Conservation (phyloP, 2,888 invertebrate genomes). For the Folsomia candida region DNA sequence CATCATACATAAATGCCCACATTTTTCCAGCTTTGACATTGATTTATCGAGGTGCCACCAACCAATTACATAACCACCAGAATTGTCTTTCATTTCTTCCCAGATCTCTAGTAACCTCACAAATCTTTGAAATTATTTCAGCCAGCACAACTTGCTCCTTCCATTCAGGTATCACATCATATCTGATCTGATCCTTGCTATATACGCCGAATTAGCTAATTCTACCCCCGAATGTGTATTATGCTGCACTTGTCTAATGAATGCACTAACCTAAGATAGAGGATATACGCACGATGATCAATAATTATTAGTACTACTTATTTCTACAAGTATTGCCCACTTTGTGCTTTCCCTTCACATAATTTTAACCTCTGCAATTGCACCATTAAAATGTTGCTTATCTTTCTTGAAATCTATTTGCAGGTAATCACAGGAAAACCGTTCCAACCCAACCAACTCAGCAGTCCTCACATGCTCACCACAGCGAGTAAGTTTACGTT, state of each 20-base stretch:
- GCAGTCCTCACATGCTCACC: constrained; percentile 75
- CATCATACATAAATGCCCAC: too few relatives aligned
- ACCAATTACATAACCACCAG: constrained; percentile 36
- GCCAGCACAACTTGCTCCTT: constrained; percentile 43
- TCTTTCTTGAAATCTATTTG: too few relatives aligned
- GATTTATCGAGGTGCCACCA: not conserved
- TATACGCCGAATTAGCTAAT: too few relatives aligned
- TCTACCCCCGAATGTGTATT: too few relatives aligned
- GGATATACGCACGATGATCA: not conserved
- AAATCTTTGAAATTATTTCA: constrained; percentile 25
- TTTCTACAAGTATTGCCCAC: not conserved
- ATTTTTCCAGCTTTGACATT: constrained; percentile 5
- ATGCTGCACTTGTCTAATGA: too few relatives aligned
- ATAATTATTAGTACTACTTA: not conserved
- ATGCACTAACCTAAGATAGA: too few relatives aligned
- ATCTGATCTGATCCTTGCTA: too few relatives aligned
- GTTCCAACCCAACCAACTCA: constrained; percentile 71
- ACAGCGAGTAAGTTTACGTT: constrained; percentile 58
- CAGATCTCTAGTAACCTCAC: not conserved
- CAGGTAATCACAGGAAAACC: constrained; percentile 72
- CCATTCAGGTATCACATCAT: constrained; percentile 43
- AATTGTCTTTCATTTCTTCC: constrained; percentile 36
- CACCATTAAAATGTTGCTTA: too few relatives aligned
- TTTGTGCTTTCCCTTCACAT: not conserved
- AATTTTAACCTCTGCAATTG: not conserved